Conservation (phyloP, 2,113 vertebrate species). For the human (Homo sapiens) region DNA sequence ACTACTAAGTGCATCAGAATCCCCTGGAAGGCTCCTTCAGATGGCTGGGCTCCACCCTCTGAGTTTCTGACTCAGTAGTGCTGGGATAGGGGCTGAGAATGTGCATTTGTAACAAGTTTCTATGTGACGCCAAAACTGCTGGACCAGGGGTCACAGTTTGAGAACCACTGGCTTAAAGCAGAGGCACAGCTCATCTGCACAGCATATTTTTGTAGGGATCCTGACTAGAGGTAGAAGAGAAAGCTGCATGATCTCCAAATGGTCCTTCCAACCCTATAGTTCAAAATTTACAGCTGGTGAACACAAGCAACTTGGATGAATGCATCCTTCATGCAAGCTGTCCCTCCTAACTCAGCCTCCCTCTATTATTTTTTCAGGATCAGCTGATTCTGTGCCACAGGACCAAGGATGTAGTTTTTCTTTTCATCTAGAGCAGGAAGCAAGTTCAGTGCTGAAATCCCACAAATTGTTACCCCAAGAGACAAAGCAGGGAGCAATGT, state of each 20-base stretch:
- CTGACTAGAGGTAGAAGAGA: neutral
- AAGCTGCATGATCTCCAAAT: neutral
- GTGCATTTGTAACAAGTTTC: neutral
- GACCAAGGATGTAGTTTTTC: neutral
- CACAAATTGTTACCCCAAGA: neutral
- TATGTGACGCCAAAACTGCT: neutral
- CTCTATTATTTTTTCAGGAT: neutral
- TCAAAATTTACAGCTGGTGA: neutral
- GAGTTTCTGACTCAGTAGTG: neutral
- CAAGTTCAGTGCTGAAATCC: neutral
- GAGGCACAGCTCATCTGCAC: neutral
- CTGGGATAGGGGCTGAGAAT: neutral
- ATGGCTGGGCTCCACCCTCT: neutral
- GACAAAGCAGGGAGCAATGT: neutral
- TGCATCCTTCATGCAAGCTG: too few species aligned
- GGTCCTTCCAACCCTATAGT: neutral
- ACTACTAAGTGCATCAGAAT: rapidly evolving
- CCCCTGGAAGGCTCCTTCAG: neutral
- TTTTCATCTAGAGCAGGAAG: neutral
- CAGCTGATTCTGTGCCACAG: neutral
- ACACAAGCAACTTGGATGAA: neutral
- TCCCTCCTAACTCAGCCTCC: too few species aligned
- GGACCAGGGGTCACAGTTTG: neutral
- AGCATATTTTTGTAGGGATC: neutral
- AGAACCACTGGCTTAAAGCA: neutral